Base-by-base conservation (phyloP, 1,140 invertebrate genomes). In the Leguminivora glycinivorella region DNA sequence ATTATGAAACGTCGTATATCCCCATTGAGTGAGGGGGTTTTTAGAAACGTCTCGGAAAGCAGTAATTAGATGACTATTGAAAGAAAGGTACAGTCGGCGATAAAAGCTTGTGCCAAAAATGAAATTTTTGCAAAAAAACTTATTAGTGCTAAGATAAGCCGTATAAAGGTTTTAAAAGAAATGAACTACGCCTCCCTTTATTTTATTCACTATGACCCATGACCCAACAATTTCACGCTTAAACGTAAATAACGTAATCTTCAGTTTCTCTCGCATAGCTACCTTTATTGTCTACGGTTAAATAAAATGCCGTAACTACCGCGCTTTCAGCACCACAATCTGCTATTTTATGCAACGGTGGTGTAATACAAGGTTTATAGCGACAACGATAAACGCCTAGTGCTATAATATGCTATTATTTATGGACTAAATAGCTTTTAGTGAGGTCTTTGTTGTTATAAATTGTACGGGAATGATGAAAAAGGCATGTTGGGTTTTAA, bases 161-260 rank as follows among this genome's bases (percentile, higher is more conserved):
- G n/a, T n/a, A n/a, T n/a, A n/a, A n/a, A n/a, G n/a, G n/a, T n/a
- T n/a, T n/a, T n/a, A n/a, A n/a, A n/a, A n/a, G n/a, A n/a, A n/a
- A 43, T 43, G 1, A 10, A 43, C 12, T 14, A 2, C 12, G 12
- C 2, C 2, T 40, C 7, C 10, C 4, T 40, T 40, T 43, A n/a
- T 1, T 43, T 17, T 22, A 52, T 22, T n/a, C 43, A 19, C 17
- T 19, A 52, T n/a, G 17, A 19, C 43, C 43, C 9, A 52, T n/a
- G 17, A 19, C 43, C 43, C 9, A 52, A 52, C n/a, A 14, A 52
- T 52, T 52, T 19, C 19, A 52, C n/a, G 43, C 17, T 52, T 52
- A 17, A 52, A 52, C 43, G 43, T 52, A 52, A 52, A 19, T 52
- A 52, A 52, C 4, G 43, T 52, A 52, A 52, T 52, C 43, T 52